phyloP scores from a whole-genome alignment of 2,888 invertebrate species.

The Zaprionus obscuricornis region DNA sequence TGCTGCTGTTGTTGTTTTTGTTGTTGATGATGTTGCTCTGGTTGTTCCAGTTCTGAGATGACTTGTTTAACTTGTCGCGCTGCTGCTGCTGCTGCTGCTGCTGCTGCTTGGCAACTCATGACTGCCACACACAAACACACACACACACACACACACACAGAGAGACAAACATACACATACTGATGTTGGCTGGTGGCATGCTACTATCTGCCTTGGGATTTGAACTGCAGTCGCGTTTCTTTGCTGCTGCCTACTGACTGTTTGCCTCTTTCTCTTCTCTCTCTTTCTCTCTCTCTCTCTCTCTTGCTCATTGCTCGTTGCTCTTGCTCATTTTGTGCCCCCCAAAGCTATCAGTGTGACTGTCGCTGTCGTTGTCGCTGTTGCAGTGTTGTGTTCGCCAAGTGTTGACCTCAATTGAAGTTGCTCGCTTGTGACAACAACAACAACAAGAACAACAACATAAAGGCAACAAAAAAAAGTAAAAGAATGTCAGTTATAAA shows the following conservation, averaged over 20 bases:
- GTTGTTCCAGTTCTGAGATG: conserved; percentile 73
- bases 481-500: conserved; percentile 64
- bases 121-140: too few species aligned
- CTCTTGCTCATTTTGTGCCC: too few species aligned
- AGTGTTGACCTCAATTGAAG: conserved; percentile 74
- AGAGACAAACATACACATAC: too few species aligned
- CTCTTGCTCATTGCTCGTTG: too few species aligned
- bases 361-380: too few species aligned
- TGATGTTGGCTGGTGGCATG: conserved; percentile 7
- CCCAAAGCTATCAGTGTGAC: conserved; percentile 27
- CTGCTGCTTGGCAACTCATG: conserved; percentile 28
- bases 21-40: conserved; percentile 35
- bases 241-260: neutral
- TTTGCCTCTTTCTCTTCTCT: neutral
- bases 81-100: conserved; percentile 4
- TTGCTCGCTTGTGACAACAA: conserved; percentile 41
- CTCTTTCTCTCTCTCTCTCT: neutral
- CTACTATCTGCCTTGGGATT: conserved; percentile 43
- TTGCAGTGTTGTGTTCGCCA: conserved; percentile 35
- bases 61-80: conserved; percentile 73
- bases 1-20: too few species aligned
- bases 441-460: conserved; percentile 19
- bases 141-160: too few species aligned
- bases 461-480: conserved; percentile 9
- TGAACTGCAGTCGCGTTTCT: conserved; percentile 10